These are phyloP conservation scores for Chrysocyon brachyurus DNA, from an alignment of 2,797 vertebrate species.

Conservation along the genomic window DNA sequence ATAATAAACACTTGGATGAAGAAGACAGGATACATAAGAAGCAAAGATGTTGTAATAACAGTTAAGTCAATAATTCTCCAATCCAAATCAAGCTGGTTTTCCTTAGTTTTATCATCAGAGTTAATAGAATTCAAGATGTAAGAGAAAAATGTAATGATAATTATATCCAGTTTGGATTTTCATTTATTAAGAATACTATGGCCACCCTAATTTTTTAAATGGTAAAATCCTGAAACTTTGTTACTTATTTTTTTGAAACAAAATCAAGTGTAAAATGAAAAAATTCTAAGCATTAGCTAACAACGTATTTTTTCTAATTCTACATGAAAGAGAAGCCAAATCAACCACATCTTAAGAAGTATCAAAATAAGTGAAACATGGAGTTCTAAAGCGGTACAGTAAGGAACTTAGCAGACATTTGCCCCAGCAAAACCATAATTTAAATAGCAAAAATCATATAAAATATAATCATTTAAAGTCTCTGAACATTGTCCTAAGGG, in stretches of 20 bases:
- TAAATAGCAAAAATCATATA: neutral
- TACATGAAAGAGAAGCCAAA: neutral
- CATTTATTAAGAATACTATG: neutral
- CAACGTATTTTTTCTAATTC: slow-evolving; percentile 10
- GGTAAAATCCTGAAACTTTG: neutral
- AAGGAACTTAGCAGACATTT: neutral
- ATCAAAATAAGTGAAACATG: slow-evolving; percentile 20
- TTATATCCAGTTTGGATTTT: neutral
- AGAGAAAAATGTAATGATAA: neutral
- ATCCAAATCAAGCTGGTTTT: neutral
- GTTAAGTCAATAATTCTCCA: slow-evolving; percentile 22
- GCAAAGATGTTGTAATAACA: neutral
- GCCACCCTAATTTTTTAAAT: neutral
- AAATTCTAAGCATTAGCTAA: neutral
- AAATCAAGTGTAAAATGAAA: slow-evolving; percentile 30
- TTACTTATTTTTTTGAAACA: neutral
- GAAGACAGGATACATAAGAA: neutral
- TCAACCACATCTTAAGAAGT: neutral
- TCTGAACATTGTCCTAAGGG: neutral
- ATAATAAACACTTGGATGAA: neutral
- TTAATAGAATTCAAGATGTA: neutral
- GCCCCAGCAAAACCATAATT: neutral
- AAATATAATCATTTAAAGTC: neutral
- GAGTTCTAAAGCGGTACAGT: neutral
- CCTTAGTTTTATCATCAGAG: neutral